phyloP scores from a whole-genome alignment of 2,888 invertebrate species.

The Apodemia zela region DNA sequence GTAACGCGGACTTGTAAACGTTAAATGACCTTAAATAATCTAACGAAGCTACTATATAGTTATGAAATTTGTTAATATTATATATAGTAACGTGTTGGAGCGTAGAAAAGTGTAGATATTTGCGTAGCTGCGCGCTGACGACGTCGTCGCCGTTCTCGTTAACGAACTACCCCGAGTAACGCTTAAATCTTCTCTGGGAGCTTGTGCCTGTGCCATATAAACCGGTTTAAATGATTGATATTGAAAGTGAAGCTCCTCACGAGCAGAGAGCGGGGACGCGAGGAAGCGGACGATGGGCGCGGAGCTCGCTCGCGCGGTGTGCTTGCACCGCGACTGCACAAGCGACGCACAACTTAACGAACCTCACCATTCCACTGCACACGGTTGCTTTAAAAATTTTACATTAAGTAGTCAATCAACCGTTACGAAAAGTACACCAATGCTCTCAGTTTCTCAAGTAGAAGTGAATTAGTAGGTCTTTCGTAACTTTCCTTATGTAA shows the following conservation, averaged over 20 bases:
- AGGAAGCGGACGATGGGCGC: slow-evolving; percentile 27
- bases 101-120: slow-evolving; percentile 49
- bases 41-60: slow-evolving; percentile 53
- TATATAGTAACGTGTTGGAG: slow-evolving; percentile 55
- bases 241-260: neutral
- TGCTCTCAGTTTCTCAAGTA: slow-evolving; percentile 46
- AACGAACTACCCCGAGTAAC: neutral
- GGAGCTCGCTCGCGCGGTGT: slow-evolving; percentile 17
- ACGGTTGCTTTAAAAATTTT: slow-evolving; percentile 72
- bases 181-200: neutral
- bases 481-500: slow-evolving; percentile 74
- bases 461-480: slow-evolving; percentile 68
- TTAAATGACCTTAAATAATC: slow-evolving; percentile 49
- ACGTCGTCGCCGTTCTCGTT: slow-evolving; percentile 27
- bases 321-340: slow-evolving; percentile 40
- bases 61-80: slow-evolving; percentile 57
- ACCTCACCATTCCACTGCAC: slow-evolving; percentile 68
- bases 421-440: slow-evolving; percentile 57
- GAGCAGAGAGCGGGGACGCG: neutral
- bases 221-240: neutral
- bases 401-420: slow-evolving; percentile 72
- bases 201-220: slow-evolving; percentile 23
- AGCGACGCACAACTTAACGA: slow-evolving; percentile 63
- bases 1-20: slow-evolving; percentile 51
- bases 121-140: slow-evolving; percentile 37